A percentile compares a stretch with the other conserved stretches of the same genome.
phyloP scores from a whole-genome alignment of 2,113 vertebrate species.

The Eublepharis macularius region DNA sequence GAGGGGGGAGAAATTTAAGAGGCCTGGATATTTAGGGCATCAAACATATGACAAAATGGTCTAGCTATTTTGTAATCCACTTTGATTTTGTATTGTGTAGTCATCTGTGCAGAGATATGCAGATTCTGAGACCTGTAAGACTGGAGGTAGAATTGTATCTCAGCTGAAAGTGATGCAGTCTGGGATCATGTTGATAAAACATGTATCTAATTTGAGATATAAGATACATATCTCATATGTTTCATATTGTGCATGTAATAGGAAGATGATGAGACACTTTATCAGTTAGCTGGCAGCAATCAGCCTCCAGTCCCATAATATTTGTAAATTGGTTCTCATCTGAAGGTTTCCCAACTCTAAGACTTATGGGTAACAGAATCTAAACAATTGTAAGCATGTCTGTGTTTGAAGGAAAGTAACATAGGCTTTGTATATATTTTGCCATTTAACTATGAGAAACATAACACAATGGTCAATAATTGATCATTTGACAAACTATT shows the following conservation, averaged over 20 bases:
- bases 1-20: not conserved
- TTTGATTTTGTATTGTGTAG: slow-evolving; percentile 4
- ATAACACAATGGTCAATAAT: not conserved
- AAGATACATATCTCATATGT: not conserved
- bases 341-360: not conserved
- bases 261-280: too few relatives aligned
- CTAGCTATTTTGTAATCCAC: not conserved
- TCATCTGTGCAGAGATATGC: not conserved
- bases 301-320: not conserved
- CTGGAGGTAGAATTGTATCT: not conserved
- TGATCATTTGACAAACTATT: not conserved
- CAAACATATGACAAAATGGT: not conserved
- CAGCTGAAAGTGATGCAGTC: not conserved
- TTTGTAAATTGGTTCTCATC: not conserved
- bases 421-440: not conserved
- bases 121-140: not conserved
- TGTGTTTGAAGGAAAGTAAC: not conserved
- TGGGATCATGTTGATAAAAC: not conserved
- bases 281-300: not conserved
- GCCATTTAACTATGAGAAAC: slow-evolving; percentile 2
- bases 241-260: not conserved
- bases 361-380: not conserved
- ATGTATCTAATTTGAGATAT: not conserved
- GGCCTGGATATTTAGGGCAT: not conserved
- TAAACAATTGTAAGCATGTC: not conserved